A percentile compares a stretch with the other conserved stretches of the same genome.
phyloP scores from a whole-genome alignment of 2,797 vertebrate genomes.

The Ibycter americanus region DNA sequence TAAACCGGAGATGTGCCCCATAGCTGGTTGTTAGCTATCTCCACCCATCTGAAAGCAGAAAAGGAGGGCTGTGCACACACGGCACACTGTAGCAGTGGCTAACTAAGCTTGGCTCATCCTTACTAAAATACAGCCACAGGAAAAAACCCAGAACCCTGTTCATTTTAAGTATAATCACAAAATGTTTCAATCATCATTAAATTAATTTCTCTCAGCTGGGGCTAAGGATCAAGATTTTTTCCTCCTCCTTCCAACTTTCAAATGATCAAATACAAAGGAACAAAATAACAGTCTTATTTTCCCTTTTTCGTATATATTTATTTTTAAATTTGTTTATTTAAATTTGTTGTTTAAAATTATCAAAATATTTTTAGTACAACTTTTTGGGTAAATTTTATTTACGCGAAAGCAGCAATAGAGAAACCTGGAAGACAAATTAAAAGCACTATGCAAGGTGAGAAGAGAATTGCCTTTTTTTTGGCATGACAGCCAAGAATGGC shows the following conservation, averaged over 20 bases:
- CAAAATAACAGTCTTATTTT: neutral
- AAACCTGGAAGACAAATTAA: conserved; percentile 7
- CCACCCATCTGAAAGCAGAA: neutral
- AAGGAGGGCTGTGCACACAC: neutral
- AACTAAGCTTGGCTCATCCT: neutral
- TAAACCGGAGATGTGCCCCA: neutral
- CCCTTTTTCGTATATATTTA: neutral
- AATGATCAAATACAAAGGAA: neutral
- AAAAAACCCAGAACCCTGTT: neutral
- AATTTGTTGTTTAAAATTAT: neutral
- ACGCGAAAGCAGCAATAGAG: neutral
- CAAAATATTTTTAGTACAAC: neutral
- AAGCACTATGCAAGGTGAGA: conserved; percentile 12
- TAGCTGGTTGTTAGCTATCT: neutral
- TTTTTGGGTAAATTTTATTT: neutral
- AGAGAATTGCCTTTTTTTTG: conserved; percentile 14
- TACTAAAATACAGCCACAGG: neutral
- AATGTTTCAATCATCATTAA: neutral
- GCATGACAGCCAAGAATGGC: neutral
- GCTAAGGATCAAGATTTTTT: neutral
- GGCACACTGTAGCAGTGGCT: neutral
- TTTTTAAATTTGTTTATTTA: no score
- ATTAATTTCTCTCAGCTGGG: neutral
- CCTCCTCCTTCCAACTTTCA: neutral
- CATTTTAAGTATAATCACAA: neutral